A percentile compares a stretch with the other conserved stretches of the same genome.
phyloP scores from a whole-genome alignment of 2,797 vertebrate species.

The Rhinogobio ventralis region DNA sequence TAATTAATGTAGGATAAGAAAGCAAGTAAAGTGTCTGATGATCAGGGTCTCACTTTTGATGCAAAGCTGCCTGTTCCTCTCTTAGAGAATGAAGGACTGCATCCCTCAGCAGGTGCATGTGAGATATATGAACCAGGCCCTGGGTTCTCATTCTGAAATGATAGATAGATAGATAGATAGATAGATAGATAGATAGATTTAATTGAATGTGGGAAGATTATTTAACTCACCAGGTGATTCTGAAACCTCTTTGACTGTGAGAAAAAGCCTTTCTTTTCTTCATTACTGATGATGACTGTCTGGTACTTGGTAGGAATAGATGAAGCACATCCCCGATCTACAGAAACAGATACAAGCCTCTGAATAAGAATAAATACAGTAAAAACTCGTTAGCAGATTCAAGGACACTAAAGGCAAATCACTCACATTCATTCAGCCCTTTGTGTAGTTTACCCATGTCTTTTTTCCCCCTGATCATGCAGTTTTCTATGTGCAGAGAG shows the following conservation, averaged over 20 bases:
- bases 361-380: not conserved
- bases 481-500: not conserved
- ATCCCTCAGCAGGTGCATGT: constrained; percentile 65
- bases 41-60: constrained; percentile 75
- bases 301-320: constrained; percentile 73
- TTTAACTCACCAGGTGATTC: constrained; percentile 66
- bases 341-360: constrained; percentile 14
- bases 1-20: not conserved
- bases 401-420: not conserved
- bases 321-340: constrained; percentile 53
- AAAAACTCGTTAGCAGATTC: not conserved
- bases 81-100: constrained; percentile 79
- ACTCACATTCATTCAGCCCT: constrained; percentile 60
- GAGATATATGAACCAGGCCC: constrained; percentile 78
- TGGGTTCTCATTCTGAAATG: constrained; percentile 77
- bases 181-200: not conserved
- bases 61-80: constrained; percentile 81
- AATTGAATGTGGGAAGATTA: not conserved
- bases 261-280: constrained; percentile 76
- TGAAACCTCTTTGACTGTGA: constrained; percentile 78
- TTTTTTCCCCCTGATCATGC: not conserved
- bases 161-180: not conserved
- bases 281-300: constrained; percentile 57
- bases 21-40: not conserved
- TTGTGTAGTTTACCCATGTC: constrained; percentile 53